Evolutionary conservation across 2,888 invertebrate genomes (phyloP).

Genomic region (Phalera bucephala): DNA sequence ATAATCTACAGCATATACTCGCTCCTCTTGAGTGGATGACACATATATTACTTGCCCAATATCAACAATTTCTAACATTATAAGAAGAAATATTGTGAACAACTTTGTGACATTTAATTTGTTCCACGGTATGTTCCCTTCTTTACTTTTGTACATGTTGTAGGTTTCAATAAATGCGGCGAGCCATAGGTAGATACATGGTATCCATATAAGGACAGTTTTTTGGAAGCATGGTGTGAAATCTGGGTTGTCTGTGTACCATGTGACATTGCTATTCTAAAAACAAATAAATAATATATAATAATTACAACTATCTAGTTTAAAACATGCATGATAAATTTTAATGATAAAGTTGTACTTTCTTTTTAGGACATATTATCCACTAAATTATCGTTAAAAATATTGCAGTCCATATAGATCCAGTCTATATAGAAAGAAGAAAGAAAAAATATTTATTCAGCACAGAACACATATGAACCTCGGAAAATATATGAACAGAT

Average conservation of each 20-base stretch:
- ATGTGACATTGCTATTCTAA: conserved; percentile 89
- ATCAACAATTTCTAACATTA: conserved; percentile 86
- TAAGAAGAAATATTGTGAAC: conserved; percentile 82
- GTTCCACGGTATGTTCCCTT: conserved; percentile 89
- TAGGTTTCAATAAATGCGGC: conserved; percentile 88
- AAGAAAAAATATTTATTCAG: too few relatives aligned
- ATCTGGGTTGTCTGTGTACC: conserved; percentile 92
- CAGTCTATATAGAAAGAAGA: too few relatives aligned
- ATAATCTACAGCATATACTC: conserved; percentile 77
- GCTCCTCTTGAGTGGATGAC: conserved; percentile 64
- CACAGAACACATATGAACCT: too few relatives aligned
- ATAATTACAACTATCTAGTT: too few relatives aligned
- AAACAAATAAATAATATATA: conserved; percentile 41
- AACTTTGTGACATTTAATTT: conserved; percentile 87
- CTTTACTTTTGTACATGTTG: conserved; percentile 88
- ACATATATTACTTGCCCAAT: conserved; percentile 83
- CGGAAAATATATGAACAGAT: too few relatives aligned
- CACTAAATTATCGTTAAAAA: too few relatives aligned
- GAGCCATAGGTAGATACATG: conserved; percentile 91
- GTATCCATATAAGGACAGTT: conserved; percentile 93
- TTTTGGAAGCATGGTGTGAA: conserved; percentile 95
- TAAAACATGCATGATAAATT: too few relatives aligned
- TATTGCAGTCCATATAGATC: too few relatives aligned
- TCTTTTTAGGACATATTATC: too few relatives aligned
- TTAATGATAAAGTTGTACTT: too few relatives aligned